phyloP scores from a whole-genome alignment of 2,797 vertebrate genomes.

The Cyprinodon diabolis region DNA sequence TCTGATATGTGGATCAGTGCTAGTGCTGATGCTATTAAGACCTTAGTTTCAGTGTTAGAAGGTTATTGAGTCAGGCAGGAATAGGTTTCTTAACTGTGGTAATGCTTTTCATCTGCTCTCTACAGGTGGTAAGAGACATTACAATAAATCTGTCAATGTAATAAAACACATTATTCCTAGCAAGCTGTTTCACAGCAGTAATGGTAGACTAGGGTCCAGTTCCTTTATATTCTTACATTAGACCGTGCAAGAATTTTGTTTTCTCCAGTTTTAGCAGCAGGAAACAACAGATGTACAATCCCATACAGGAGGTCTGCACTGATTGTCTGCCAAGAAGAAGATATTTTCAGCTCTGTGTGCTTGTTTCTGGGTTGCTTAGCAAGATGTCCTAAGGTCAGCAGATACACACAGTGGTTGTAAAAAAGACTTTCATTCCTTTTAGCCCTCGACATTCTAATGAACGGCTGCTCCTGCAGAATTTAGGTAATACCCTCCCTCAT shows the following conservation, averaged over 20 bases:
- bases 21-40: constrained; percentile 38
- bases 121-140: constrained; percentile 34
- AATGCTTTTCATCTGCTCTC: constrained; percentile 33
- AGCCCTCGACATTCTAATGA: not conserved
- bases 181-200: constrained; percentile 28
- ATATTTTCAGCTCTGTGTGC: constrained; percentile 2
- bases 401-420: not conserved
- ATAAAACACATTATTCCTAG: constrained; percentile 33
- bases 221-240: constrained; percentile 13
- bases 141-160: constrained; percentile 26
- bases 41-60: constrained; percentile 28
- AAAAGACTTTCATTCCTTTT: not conserved
- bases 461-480: not conserved
- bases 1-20: constrained; percentile 30
- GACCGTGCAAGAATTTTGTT: not conserved
- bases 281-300: not conserved
- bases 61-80: constrained; percentile 39
- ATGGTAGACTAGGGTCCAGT: constrained; percentile 11
- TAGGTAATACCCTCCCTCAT: not conserved
- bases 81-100: constrained; percentile 31
- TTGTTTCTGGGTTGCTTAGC: not conserved
- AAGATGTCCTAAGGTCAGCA: constrained; percentile 10
- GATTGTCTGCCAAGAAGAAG: constrained; percentile 1
- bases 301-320: constrained; percentile 3
- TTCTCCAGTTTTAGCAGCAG: not conserved